Evolutionary conservation across 1,140 invertebrate genomes (phyloP), one percentile per base, ranked within the genome.

Genomic region (Zaprionus camerounensis): DNA sequence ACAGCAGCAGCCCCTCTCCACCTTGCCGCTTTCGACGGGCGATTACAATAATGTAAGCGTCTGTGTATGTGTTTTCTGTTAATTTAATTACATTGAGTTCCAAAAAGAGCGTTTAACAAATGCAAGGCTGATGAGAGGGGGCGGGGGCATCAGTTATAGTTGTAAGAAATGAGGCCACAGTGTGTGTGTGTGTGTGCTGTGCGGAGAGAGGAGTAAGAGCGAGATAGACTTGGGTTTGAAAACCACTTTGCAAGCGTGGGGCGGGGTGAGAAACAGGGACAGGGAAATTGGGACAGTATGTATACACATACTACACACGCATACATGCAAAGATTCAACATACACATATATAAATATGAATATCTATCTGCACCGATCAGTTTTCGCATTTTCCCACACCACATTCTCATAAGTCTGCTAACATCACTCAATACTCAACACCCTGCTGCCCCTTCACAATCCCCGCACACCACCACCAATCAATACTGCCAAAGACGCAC

Each of bases 31-130:
- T 44, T 41, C 81, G 44, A 67, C 68, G 70, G 71, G 75, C 68
- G 91, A 92, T 57, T 79, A 71, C 59, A 76, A 79, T 59, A 87
- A 88, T 71, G 84, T 88, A 88, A 88, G 84, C 87, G 68, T 67
- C 64, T 71, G 41, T 71, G n/a, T 71, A 56, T 64, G 17, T 62
- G 20, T 64, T 55, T 70, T 72, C 26, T 41, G 44, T 78, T 88
- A 80, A 90, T 85, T 85, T 49, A 82, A 76, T 84, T 85, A 73
- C 41, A 67, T 71, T 57, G 22, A 41, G 31, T 28, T 57, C 36
- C 22, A 26, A 51, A 53, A 67, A 24, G 36, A 74, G 61, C 46
- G 46, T 34, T 59, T 55, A 71, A 63, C 58, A 55, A 74, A 65
- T 61, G 17, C 36, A 46, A 46, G 20, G 71, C 38, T n/a, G 17